Percentiles rank a stretch among this genome's conserved stretches.
Conservation (phyloP, 1,140 invertebrate genomes). For the Zaprionus taronus region DNA sequence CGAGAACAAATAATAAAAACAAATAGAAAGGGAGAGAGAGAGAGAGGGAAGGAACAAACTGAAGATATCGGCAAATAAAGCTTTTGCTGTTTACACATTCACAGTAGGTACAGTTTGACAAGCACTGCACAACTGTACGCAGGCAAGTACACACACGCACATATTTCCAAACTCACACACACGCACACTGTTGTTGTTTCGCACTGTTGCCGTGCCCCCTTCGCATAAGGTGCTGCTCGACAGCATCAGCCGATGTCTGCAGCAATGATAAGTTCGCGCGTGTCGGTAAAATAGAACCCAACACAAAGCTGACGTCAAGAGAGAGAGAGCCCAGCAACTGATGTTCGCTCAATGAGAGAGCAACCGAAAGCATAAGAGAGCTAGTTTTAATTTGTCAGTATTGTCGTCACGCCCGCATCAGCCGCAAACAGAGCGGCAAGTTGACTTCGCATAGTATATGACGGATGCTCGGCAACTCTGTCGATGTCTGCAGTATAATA, state of each 20-base stretch:
- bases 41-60: background rate
- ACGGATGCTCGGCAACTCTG: slow-evolving; percentile 42
- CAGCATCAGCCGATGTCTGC: slow-evolving; percentile 57
- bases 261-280: slow-evolving; percentile 56
- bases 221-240: background rate
- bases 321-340: background rate
- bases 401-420: slow-evolving; percentile 32
- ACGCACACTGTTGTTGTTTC: slow-evolving; percentile 35
- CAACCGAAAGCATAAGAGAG: background rate
- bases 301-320: background rate
- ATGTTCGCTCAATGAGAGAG: slow-evolving; percentile 1
- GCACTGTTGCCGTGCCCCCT: slow-evolving; percentile 20
- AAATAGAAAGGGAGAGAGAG: background rate
- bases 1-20: background rate
- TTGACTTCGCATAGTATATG: background rate
- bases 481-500: slow-evolving; percentile 57
- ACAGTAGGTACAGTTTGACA: slow-evolving; percentile 45
- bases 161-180: background rate
- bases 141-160: background rate
- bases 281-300: slow-evolving; percentile 17
- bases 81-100: background rate
- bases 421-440: background rate
- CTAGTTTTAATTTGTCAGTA: slow-evolving; percentile 43
- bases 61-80: slow-evolving; percentile 10
- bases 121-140: slow-evolving; percentile 20